phyloP scores from a whole-genome alignment of 2,888 invertebrate species.

The Drosophila maculinotata region DNA sequence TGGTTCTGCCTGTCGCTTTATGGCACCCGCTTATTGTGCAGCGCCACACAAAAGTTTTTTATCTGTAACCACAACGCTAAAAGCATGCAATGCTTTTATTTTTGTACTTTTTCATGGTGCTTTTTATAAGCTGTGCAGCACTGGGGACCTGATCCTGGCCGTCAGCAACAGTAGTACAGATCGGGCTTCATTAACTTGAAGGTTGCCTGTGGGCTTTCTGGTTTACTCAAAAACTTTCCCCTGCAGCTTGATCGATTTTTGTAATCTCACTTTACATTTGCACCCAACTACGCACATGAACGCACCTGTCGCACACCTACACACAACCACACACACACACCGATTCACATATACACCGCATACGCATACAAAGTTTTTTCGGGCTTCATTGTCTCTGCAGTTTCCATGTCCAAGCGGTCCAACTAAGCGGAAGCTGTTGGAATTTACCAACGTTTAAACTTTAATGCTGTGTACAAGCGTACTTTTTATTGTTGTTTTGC shows the following conservation, averaged over 20 bases:
- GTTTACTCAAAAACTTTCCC: constrained; percentile 8
- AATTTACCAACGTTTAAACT: constrained; percentile 79
- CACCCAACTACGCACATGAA: constrained; percentile 38
- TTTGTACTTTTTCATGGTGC: constrained; percentile 6
- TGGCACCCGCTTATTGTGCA: constrained; percentile 42
- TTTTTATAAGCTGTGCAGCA: constrained; percentile 8
- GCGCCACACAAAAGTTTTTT: constrained; percentile 37
- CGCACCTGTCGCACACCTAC: constrained; percentile 39
- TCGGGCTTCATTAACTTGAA: constrained; percentile 25
- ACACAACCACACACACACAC: constrained; percentile 6
- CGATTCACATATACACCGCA: neutral
- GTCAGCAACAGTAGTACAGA: neutral
- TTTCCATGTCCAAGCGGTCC: constrained; percentile 48
- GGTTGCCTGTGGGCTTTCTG: neutral
- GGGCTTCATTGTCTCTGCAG: constrained; percentile 46
- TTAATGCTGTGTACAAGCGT: constrained; percentile 76
- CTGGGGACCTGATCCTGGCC: neutral
- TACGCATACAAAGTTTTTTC: constrained; percentile 21
- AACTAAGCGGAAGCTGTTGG: constrained; percentile 78
- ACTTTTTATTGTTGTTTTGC: constrained; percentile 55
- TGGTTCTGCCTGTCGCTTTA: constrained; percentile 48
- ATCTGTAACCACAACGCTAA: constrained; percentile 52
- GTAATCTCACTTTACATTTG: constrained; percentile 52
- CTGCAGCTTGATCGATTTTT: constrained; percentile 60
- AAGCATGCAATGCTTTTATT: constrained; percentile 42